These are phyloP conservation scores for Dipodomys stephensi DNA, from an alignment of 2,113 vertebrate genomes.

Conservation along the genomic window DNA sequence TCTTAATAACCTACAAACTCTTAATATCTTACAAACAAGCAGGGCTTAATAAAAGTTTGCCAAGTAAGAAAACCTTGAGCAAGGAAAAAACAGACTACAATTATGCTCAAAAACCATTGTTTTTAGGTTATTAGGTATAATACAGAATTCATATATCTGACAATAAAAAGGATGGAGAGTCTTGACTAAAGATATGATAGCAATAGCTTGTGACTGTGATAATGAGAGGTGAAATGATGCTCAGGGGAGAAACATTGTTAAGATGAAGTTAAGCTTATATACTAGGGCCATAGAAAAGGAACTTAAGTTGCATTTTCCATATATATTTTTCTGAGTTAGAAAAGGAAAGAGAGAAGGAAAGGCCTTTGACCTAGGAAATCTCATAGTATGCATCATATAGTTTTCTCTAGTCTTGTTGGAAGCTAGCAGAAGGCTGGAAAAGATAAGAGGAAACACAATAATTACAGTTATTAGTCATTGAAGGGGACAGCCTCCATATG, in stretches of 20 bases:
- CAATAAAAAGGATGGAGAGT: slow-evolving; percentile 25
- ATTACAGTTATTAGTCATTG: slow-evolving; percentile 20
- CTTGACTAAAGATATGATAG: slow-evolving; percentile 39
- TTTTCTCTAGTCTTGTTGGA: background rate
- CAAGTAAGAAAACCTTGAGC: slow-evolving; percentile 46
- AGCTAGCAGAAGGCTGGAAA: background rate
- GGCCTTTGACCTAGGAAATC: background rate
- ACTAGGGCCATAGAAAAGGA: background rate
- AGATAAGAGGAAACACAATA: background rate
- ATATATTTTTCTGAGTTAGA: slow-evolving; percentile 34
- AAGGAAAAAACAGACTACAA: slow-evolving; percentile 43
- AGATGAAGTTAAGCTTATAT: background rate
- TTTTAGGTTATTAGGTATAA: slow-evolving; percentile 44
- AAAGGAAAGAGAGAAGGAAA: slow-evolving; percentile 4
- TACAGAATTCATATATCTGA: slow-evolving; percentile 46
- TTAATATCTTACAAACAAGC: slow-evolving; percentile 48
- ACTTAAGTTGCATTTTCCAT: background rate
- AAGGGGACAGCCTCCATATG: background rate
- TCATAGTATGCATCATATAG: background rate
- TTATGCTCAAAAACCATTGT: slow-evolving; percentile 1
- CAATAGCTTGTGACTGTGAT: slow-evolving; percentile 30
- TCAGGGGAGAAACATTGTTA: slow-evolving; percentile 8
- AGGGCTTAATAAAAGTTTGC: slow-evolving; percentile 30
- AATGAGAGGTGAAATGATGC: slow-evolving; percentile 46
- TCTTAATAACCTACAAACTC: slow-evolving; percentile 37